Base-by-base conservation (phyloP, 2,113 vertebrate species). In the Rhinoderma darwinii region DNA sequence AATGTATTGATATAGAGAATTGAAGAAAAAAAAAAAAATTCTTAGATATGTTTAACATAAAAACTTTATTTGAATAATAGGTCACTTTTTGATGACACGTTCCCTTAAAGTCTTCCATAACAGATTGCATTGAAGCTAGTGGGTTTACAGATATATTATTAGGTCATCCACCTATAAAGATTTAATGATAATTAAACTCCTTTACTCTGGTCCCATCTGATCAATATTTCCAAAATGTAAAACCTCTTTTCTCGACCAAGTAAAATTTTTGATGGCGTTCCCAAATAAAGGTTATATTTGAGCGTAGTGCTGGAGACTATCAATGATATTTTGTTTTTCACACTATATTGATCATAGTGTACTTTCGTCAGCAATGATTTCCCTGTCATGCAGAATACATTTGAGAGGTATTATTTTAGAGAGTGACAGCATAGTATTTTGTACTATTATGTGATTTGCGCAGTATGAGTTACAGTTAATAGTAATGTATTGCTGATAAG, bases 331-430 rank as follows among this genome's bases (percentile, higher is more conserved):
- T 0, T 20, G 14, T 44, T 27, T 41, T 70, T 35, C 1, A 59
- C 39, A 82, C 63, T 82, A 63, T 87, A 66, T 87, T 87, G 77
- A 87, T 20, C 85, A 87, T 87, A 73, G 77, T 61, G 56, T 81
- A 17, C 39, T 17, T 41, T 39, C 27, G 10, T 27, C 12, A 27
- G 30, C 25, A n/a, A 22, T 68, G 35, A 50, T 2, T 44, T 43
- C 63, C 20, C 17, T 17, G 18, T 27, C 8, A 41, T 61, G 14
- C 4, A 56, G 14, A 74, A 3, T 43, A 44, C 3, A 84, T 43
- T 44, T 41, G 18, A 84, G 10, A 51, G 44, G 30, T 84, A 84
- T 68, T 54, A 11, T 83, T 56, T 73, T 73, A 73, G 47, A 27
- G 37, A 56, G 68, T 37, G 3, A 39, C 0, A 25, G 32, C 9